Evolutionary conservation across 2,797 vertebrate species (phyloP).

Genomic region (Rachycentron canadum): DNA sequence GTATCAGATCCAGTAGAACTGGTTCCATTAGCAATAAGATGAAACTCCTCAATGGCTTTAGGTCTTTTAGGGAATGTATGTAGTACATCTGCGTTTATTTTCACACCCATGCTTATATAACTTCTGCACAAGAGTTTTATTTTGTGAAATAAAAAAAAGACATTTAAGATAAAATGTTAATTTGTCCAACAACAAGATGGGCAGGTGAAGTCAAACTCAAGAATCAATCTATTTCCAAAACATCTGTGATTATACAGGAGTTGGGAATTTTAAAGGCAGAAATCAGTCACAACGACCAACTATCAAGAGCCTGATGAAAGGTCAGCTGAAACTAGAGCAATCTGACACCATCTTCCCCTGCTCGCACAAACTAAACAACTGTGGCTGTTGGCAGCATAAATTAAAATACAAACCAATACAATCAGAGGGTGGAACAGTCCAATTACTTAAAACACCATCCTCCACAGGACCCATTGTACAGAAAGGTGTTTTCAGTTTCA

Average conservation of each 20-base stretch:
- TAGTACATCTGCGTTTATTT: background rate
- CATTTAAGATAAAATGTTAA: background rate
- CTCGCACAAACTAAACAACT: background rate
- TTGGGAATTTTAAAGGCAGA: constrained; percentile 11
- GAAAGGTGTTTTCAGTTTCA: background rate
- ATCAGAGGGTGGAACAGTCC: background rate
- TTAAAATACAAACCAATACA: background rate
- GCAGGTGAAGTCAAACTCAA: background rate
- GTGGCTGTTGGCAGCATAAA: background rate
- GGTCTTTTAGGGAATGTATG: background rate
- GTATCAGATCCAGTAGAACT: background rate
- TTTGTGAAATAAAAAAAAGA: background rate
- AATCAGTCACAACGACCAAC: background rate
- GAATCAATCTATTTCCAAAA: background rate
- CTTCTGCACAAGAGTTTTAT: background rate
- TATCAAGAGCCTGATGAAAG: background rate
- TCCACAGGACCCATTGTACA: background rate
- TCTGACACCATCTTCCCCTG: background rate
- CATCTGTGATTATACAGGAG: background rate
- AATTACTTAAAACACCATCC: background rate
- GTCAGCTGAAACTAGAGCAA: background rate
- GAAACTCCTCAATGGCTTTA: rapidly evolving
- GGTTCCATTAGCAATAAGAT: background rate
- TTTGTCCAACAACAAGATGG: background rate
- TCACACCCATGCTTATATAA: background rate